Percentiles rank a stretch among this genome's conserved stretches.
Evolutionary conservation across 2,113 vertebrate genomes (phyloP).

Genomic region (Melanerpes formicivorus): DNA sequence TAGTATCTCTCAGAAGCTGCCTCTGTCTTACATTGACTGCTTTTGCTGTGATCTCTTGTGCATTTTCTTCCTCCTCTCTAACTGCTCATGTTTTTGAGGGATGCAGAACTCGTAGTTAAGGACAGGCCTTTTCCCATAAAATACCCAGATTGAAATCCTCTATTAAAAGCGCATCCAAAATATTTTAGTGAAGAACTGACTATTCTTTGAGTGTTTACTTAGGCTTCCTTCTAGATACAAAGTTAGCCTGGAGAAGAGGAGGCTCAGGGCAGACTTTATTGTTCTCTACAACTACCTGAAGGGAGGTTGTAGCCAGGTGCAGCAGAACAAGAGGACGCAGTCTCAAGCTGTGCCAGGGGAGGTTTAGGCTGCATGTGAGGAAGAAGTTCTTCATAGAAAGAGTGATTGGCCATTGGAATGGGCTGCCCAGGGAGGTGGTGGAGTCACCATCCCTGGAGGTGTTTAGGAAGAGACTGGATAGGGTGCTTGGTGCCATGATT

Average conservation of each 20-base stretch:
- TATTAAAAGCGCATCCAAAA: not conserved
- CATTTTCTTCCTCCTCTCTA: not conserved
- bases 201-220: not conserved
- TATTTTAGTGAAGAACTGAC: not conserved
- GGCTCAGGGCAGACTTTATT: too few species aligned
- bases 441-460: too few species aligned
- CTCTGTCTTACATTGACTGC: not conserved
- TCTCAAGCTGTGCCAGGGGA: too few species aligned
- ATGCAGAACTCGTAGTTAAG: not conserved
- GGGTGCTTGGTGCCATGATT: too few species aligned
- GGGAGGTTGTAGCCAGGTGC: too few species aligned
- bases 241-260: not conserved
- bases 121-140: not conserved
- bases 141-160: not conserved
- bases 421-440: too few species aligned
- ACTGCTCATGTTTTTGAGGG: not conserved
- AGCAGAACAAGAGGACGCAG: too few species aligned
- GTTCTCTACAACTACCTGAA: too few species aligned
- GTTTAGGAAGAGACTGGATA: too few species aligned
- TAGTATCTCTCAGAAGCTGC: not conserved
- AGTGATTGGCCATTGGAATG: too few species aligned
- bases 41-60: not conserved
- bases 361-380: too few species aligned
- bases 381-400: too few species aligned
- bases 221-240: not conserved